These are phyloP conservation scores for Acinonyx jubatus DNA, from an alignment of 2,113 vertebrate genomes.

Conservation along the genomic window DNA sequence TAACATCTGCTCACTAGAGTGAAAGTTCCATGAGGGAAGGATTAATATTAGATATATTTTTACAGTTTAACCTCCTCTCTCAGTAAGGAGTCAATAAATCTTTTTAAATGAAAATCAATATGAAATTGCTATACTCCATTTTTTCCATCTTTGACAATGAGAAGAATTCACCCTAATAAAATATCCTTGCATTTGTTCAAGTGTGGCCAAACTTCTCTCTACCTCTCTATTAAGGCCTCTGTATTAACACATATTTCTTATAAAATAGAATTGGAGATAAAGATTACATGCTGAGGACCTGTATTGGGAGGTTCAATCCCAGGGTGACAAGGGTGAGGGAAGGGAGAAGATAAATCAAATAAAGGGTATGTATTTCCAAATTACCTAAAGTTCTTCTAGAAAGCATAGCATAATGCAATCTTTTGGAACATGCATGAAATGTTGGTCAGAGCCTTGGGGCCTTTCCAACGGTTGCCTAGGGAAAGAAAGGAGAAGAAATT, in stretches of 20 bases:
- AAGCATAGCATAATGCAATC: neutral
- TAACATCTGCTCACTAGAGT: neutral
- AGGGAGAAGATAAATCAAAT: neutral
- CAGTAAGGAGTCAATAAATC: neutral
- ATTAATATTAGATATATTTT: neutral
- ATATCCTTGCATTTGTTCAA: neutral
- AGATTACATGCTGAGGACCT: neutral
- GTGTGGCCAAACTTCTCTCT: neutral
- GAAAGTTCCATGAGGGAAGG: neutral
- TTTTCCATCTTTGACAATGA: neutral
- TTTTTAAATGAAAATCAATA: slow-evolving; percentile 1
- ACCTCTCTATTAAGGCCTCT: neutral
- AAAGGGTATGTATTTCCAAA: neutral
- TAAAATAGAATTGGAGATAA: neutral
- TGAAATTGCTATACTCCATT: neutral
- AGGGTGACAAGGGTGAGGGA: neutral
- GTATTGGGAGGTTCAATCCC: neutral
- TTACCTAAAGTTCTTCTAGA: neutral
- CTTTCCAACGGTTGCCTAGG: neutral
- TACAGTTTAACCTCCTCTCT: neutral
- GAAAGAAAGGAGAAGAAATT: neutral
- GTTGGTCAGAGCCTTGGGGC: neutral
- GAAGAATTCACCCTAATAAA: neutral
- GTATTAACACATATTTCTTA: neutral
- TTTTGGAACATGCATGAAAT: neutral